A percentile compares a stretch with the other conserved stretches of the same genome.
Evolutionary conservation across 2,797 vertebrate genomes (phyloP).

Genomic region (Pangasius macronema): DNA sequence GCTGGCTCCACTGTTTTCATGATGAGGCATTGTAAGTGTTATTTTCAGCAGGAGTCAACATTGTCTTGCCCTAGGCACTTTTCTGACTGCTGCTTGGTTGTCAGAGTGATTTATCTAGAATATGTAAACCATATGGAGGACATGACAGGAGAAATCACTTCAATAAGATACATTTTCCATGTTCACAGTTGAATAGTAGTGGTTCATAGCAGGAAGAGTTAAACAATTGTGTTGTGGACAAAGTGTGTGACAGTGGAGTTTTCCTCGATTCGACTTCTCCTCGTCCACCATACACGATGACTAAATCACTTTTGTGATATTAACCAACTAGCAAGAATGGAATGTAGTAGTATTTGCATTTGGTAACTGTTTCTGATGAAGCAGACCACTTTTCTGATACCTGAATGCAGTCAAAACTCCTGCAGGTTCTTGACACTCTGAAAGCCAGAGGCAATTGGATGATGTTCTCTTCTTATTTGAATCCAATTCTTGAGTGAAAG

Average conservation of each 20-base stretch:
- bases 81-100: constrained; percentile 45
- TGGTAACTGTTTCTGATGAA: neutral
- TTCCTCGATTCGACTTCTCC: too few relatives aligned
- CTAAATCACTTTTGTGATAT: too few relatives aligned
- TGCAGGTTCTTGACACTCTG: neutral
- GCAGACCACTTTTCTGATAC: neutral
- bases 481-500: neutral
- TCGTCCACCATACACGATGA: too few relatives aligned
- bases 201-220: neutral
- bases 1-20: constrained; percentile 31
- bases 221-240: neutral
- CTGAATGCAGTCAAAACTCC: neutral
- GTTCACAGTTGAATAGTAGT: neutral
- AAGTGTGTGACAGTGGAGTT: neutral
- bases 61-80: constrained; percentile 43
- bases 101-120: constrained; percentile 54
- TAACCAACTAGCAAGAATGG: too few relatives aligned
- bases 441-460: neutral
- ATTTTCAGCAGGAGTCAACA: constrained; percentile 53
- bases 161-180: constrained; percentile 37
- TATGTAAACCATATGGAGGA: constrained; percentile 54
- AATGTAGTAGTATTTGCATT: neutral
- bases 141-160: constrained; percentile 45
- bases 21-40: constrained; percentile 44
- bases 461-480: neutral